Percentiles rank a stretch among this genome's conserved stretches.
Conservation (phyloP, 2,797 vertebrate species). For the Furcifer pardalis region DNA sequence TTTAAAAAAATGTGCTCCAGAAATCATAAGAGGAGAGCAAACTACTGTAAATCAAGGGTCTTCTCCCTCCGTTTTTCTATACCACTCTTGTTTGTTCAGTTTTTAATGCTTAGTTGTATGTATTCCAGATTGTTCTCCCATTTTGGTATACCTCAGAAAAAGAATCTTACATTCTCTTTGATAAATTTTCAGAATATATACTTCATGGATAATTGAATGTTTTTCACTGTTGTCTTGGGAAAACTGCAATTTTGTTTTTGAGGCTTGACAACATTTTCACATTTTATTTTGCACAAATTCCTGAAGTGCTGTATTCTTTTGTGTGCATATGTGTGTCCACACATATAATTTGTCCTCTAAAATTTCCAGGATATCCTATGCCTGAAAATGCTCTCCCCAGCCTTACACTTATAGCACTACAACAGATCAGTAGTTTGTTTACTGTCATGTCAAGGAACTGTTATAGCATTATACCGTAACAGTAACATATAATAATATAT, state of each 20-base stretch:
- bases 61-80: constrained; percentile 17
- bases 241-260: not conserved
- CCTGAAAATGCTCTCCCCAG: too few relatives aligned
- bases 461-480: too few relatives aligned
- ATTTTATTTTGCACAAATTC: too few relatives aligned
- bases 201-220: not conserved
- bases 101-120: constrained; percentile 32
- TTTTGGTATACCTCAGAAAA: constrained; percentile 28
- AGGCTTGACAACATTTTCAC: too few relatives aligned
- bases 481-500: too few relatives aligned
- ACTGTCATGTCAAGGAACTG: too few relatives aligned
- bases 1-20: constrained; percentile 29
- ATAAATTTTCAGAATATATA: constrained; percentile 4
- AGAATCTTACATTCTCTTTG: constrained; percentile 21
- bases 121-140: constrained; percentile 20
- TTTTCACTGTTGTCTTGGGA: constrained; percentile 8
- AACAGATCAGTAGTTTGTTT: too few relatives aligned
- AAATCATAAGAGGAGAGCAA: constrained; percentile 38
- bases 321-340: too few relatives aligned
- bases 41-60: not conserved
- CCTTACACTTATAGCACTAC: too few relatives aligned
- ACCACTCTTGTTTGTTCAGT: not conserved
- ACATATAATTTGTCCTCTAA: too few relatives aligned
- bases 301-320: too few relatives aligned
- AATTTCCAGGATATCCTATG: too few relatives aligned